These are phyloP conservation scores for Cheirogaleus medius DNA, from an alignment of 2,113 vertebrate species.

Conservation along the genomic window DNA sequence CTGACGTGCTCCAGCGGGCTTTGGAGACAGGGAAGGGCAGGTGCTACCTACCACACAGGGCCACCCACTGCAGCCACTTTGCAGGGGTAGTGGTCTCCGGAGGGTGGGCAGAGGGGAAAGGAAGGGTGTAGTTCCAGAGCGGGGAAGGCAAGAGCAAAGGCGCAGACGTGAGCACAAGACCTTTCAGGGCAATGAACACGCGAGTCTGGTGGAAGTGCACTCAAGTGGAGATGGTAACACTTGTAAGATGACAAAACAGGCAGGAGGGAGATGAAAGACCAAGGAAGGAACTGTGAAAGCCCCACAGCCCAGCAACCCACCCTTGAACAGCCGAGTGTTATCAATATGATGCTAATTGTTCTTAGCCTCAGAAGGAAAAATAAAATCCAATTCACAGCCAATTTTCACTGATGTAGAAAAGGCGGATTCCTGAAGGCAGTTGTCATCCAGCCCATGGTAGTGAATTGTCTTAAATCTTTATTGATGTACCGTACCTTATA, in stretches of 20 bases:
- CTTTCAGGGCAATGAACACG: not conserved
- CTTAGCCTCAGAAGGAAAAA: not conserved
- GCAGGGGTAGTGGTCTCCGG: not conserved
- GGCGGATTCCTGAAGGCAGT: rapidly evolving
- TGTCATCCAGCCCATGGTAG: not conserved
- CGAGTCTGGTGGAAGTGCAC: not conserved
- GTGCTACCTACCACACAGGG: rapidly evolving
- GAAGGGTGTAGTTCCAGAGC: not conserved
- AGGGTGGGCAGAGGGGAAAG: not conserved
- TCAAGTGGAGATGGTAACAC: not conserved
- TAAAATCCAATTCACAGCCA: not conserved
- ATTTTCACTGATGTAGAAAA: not conserved
- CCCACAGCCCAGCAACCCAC: not conserved
- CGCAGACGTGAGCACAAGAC: rapidly evolving
- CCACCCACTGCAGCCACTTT: not conserved
- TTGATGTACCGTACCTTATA: not conserved
- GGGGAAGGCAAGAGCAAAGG: not conserved
- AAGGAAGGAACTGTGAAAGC: not conserved
- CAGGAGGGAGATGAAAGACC: not conserved
- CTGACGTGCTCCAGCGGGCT: not conserved
- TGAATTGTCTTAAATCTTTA: not conserved
- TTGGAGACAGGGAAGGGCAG: not conserved
- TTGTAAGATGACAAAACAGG: not conserved
- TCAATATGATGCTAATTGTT: not conserved
- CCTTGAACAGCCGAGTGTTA: not conserved